phyloP scores from a whole-genome alignment of 2,797 vertebrate genomes.

The Myripristis murdjan region DNA sequence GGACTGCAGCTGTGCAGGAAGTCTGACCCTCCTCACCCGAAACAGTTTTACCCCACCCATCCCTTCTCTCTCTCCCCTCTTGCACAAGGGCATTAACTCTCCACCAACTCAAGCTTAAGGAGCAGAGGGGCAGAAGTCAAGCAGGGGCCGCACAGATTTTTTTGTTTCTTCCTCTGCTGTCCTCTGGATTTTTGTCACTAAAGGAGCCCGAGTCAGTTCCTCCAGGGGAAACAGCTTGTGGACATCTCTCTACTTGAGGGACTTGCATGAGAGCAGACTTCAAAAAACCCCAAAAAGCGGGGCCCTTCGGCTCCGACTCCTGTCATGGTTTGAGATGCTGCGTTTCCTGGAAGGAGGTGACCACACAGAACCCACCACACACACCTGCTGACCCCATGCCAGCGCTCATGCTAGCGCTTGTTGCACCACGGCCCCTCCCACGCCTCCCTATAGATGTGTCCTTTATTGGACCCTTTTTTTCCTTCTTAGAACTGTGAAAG shows the following conservation, averaged over 20 bases:
- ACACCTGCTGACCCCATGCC: constrained; percentile 19
- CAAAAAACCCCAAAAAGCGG: constrained; percentile 38
- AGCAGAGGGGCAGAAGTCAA: constrained; percentile 38
- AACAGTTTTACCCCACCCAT: neutral
- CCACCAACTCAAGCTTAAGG: constrained; percentile 36
- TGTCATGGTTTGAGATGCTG: constrained; percentile 12
- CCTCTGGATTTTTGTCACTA: constrained; percentile 25
- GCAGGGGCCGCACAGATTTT: constrained; percentile 5
- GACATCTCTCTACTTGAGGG: constrained; percentile 11
- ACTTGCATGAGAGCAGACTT: constrained; percentile 42
- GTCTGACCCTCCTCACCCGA: constrained; percentile 3
- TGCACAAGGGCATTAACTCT: constrained; percentile 75
- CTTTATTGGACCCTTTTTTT: no score
- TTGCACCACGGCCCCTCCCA: neutral
- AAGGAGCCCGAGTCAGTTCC: neutral
- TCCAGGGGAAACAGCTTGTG: neutral
- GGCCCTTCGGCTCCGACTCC: constrained; percentile 66
- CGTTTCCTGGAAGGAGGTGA: constrained; percentile 61
- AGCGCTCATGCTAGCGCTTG: neutral
- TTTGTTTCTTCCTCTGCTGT: constrained; percentile 9
- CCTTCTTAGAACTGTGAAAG: constrained; percentile 4
- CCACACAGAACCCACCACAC: constrained; percentile 61
- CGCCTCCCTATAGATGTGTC: neutral
- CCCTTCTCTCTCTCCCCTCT: constrained; percentile 26
- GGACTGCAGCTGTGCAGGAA: constrained; percentile 36